Evolutionary conservation across 2,797 vertebrate genomes (phyloP), one percentile per base, ranked within the genome.

Genomic region (Scarus forsteni): DNA sequence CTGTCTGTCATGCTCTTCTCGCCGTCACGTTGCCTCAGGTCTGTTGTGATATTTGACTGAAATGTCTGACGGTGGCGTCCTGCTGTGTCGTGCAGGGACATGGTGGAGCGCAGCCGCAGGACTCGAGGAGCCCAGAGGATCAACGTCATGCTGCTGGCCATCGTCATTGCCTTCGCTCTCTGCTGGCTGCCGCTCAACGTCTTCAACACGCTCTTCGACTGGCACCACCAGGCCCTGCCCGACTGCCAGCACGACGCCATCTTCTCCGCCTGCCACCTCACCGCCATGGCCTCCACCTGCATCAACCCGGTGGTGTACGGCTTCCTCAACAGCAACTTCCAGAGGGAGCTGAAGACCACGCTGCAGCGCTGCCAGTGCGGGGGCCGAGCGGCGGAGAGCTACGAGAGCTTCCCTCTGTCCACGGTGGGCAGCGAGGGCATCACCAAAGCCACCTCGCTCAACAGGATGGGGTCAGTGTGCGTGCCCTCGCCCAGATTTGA

Each of bases 301-400:
- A 86, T 95, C 49, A 95, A 95, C 79, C 94, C 94, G 0, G 85
- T 96, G 59, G 92, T 95, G 48, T 95, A 96, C 6, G 95, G 95
- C 49, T 95, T 95, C 79, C 94, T 95, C 79, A 95, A 95, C 89
- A 95, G 92, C 87, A 95, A 95, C 86, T 95, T 95, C 84, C 94
- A 95, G 77, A 89, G 92, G 77, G 94, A 95, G 83, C 85, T 95
- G 36, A 92, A 91, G 73, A 45, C 77, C 0, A 89, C 92, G 8
- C 82, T 95, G 57, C 89, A 93, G 53, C 92, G 89, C 18, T 95
- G 94, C 83, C 90, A 88, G 43, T 94, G 94, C 1, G 81, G 82
- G 16, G 46, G n/a, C 75, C 86, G 61, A 1, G 64, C 87, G 1
- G 83, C 84, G 0, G 93, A 95, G 73, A 90, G 89, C 72, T 94